Evolutionary conservation across 2,888 invertebrate genomes (phyloP), one percentile per base, ranked within the genome.

Genomic region (Macrophya annulata): DNA sequence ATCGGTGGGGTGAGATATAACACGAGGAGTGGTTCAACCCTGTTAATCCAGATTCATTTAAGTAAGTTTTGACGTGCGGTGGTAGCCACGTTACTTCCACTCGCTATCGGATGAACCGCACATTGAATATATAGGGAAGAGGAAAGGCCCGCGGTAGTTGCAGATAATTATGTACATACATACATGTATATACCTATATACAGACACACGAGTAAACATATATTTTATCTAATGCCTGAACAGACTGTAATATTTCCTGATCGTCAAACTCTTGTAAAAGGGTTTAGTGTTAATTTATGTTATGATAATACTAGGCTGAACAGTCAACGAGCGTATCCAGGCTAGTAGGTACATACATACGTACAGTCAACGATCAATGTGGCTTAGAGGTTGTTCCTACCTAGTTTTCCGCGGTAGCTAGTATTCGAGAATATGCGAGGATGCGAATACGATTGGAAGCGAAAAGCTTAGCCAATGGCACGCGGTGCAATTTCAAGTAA

Each of bases 401-500:
- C 71, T 71, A 71, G 68, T 68, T 68, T 37, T 68, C 55, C 55
- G 55, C n/a, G 55, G 12, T 31, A 31, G 25, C 15, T 37, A 71
- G 71, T 45, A 74, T 74, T 43, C 40, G 40, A 65, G 81, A 62
- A 65, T 59, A 62, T 83, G 83, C 68, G 68, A 83, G 83, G 83
- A 65, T 71, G 83, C 83, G 71, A 83, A 83, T 71, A 48, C 83
- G 83, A 83, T 83, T 51, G 51, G 71, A 81, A 71, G 71, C 83
- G 68, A 83, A 65, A 71, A 45, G 83, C 71, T 83, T 83, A 68
- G 83, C 83, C 83, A 68, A 65, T 83, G 83, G 71, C 25, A 71
- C 83, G 68, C 68, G 83, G 71, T 71, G 83, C 83, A 83, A 83
- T 83, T 83, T 51, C 68, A 71, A 71, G 83, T 83, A 83, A 83